Percentiles rank a stretch among this genome's conserved stretches.
Conservation (phyloP, 23 tunicate genomes). For the Ciona savignyi region DNA sequence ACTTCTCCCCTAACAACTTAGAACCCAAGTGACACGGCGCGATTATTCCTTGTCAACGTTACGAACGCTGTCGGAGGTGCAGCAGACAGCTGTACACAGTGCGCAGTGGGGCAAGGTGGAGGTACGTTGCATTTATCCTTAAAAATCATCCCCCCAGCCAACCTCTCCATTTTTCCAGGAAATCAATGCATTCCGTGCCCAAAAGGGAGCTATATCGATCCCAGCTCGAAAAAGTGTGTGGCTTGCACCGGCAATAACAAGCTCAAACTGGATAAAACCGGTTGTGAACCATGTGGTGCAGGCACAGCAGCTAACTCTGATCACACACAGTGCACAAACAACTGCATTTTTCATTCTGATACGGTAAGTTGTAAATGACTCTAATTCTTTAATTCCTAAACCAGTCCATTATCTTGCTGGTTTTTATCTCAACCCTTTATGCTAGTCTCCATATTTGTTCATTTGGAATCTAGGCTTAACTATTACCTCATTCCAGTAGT, state of each 20-base stretch:
- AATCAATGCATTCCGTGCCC: slow-evolving; percentile 80
- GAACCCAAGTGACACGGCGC: slow-evolving; percentile 38
- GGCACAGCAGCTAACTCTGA: slow-evolving; percentile 38
- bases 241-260: slow-evolving; percentile 41
- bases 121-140: slow-evolving; percentile 9
- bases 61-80: slow-evolving; percentile 57
- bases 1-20: no score
- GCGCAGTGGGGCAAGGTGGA: slow-evolving; percentile 33
- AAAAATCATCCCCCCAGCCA: background rate
- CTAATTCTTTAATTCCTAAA: no score
- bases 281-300: slow-evolving; percentile 37
- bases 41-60: slow-evolving; percentile 45
- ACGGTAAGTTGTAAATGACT: slow-evolving; percentile 15
- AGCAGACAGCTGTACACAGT: slow-evolving; percentile 53
- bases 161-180: background rate
- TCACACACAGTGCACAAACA: slow-evolving; percentile 36
- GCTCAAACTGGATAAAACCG: slow-evolving; percentile 17
- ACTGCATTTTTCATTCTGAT: slow-evolving; percentile 39
- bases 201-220: slow-evolving; percentile 40
- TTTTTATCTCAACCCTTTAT: no score
- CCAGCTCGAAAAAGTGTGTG: slow-evolving; percentile 24
- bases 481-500: no score
- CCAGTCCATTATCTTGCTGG: no score
- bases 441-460: no score
- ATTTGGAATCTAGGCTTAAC: no score